Evolutionary conservation across 2,113 vertebrate species (phyloP), one percentile per base, ranked within the genome.

Genomic region (Hippocampus comes): DNA sequence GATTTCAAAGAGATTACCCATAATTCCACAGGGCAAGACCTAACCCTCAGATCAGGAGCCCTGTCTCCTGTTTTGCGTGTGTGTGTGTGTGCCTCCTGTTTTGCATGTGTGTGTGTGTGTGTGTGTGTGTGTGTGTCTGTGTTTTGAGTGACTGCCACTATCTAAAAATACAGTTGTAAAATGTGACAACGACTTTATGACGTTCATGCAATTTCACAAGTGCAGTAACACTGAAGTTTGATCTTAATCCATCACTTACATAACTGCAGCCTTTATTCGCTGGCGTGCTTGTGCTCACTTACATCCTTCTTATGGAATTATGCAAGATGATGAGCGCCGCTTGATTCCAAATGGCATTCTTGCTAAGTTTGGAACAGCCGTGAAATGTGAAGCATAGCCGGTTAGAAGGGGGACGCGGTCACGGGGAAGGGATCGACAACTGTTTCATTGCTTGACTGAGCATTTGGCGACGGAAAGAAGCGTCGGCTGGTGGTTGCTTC

Each of bases 171-270:
- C 75, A 72, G 68, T 41, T 75, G 76, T 67, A 78, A 84, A 86
- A 81, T 81, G 81, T 73, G 76, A 84, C 80, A 64, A 72, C 48
- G 76, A 72, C 71, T 84, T 84, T 83, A 65, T 75, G 66, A 76
- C 72, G 83, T 89, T 89, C 87, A 83, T 82, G 83, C 82, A 88
- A 83, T 69, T 79, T 81, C 82, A 84, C 77, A 82, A 79, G 79
- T 70, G 79, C 78, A 81, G 77, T 77, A 79, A 83, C 73, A 61
- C 78, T 77, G 79, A 84, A 82, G 75, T 85, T 75, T 76, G 72
- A 77, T 83, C 75, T 84, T 85, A 89, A 90, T 88, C 87, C 79
- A 38, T 30, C 12, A 1, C 68, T 89, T 89, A 86, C 72, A 73
- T 89, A 89, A 89, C 73, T 27, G 46, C 42, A 73, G 81, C 42